Conservation (phyloP, 1,140 invertebrate species). For the Cydia pomonella region DNA sequence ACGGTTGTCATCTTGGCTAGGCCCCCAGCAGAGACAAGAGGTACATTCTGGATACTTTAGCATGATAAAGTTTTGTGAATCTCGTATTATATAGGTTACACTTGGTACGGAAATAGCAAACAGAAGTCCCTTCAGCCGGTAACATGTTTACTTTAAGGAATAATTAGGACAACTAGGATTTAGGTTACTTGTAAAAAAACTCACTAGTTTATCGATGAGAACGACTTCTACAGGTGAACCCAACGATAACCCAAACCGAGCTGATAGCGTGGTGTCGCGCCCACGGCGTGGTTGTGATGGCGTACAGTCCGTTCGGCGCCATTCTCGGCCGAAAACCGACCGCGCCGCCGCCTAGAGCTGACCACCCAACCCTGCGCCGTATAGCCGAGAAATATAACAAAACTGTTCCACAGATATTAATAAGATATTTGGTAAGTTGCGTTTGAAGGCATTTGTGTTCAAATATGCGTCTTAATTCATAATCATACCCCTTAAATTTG, state of each 20-base stretch:
- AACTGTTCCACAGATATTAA: constrained; percentile 63
- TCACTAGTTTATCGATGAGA: neutral
- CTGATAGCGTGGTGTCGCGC: constrained; percentile 58
- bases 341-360: constrained; percentile 53
- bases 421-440: constrained; percentile 63
- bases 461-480: neutral
- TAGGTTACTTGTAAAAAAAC: neutral
- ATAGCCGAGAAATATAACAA: constrained; percentile 59
- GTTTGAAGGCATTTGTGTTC: neutral
- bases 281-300: constrained; percentile 61
- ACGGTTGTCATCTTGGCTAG: too few relatives aligned
- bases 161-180: neutral
- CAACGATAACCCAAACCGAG: constrained; percentile 61
- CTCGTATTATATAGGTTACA: too few relatives aligned
- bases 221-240: constrained; percentile 55
- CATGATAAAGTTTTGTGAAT: too few relatives aligned
- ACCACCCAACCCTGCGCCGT: constrained; percentile 48
- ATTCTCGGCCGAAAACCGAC: constrained; percentile 58
- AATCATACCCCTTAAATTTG: too few relatives aligned
- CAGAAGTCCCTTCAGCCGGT: too few relatives aligned
- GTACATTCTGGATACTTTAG: too few relatives aligned
- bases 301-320: constrained; percentile 63
- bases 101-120: too few relatives aligned
- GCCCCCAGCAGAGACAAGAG: too few relatives aligned
- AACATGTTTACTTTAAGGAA: neutral